Evolutionary conservation across 2,113 vertebrate species (phyloP), one percentile per base, ranked within the genome.

Genomic region (Gymnobelideus leadbeateri): DNA sequence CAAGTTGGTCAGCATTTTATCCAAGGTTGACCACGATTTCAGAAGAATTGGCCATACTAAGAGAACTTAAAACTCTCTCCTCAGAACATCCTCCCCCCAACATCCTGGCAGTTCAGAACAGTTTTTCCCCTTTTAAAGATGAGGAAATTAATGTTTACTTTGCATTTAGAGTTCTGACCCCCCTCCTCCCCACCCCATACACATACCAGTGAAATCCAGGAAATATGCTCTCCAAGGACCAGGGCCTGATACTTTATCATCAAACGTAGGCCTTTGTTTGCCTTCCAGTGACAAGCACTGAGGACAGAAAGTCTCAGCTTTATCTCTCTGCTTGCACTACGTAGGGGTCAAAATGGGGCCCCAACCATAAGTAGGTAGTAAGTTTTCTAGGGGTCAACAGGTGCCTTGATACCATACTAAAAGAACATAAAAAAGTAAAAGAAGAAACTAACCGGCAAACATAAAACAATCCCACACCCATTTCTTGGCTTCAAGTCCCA

Each of bases 201-300:
- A 95, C 5, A 9, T 51, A 92, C 95, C 0, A 0, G 94, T 37
- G 97, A 97, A 95, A 28, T 25, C 97, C 96, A 95, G 96, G 96
- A 97, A 98, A 97, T 93, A 95, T 96, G 55, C 11, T 94, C 97
- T 97, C 91, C 31, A 46, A 61, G 93, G 90, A 77, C 46, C 8
- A 14, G 21, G 0, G 46, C 61, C 52, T 96, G 92, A 97, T 0
- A 24, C 94, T 97, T 91, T 37, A 91, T 93, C 91, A 0, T 12
- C 5, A 0, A 91, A 91, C 92, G 89, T 68, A 89, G 94, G 97
- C 94, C 96, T 95, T 61, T 93, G 57, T 51, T 97, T 91, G 94
- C 92, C 92, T 97, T 94, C 93, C 57, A 47, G 11, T 94, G 92
- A 89, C 49, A 92, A 77, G 92, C 94, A 25, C 50, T 28, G 91